These are phyloP conservation scores for Thinocorus orbignyianus DNA, from an alignment of 2,113 vertebrate species.

Conservation along the genomic window DNA sequence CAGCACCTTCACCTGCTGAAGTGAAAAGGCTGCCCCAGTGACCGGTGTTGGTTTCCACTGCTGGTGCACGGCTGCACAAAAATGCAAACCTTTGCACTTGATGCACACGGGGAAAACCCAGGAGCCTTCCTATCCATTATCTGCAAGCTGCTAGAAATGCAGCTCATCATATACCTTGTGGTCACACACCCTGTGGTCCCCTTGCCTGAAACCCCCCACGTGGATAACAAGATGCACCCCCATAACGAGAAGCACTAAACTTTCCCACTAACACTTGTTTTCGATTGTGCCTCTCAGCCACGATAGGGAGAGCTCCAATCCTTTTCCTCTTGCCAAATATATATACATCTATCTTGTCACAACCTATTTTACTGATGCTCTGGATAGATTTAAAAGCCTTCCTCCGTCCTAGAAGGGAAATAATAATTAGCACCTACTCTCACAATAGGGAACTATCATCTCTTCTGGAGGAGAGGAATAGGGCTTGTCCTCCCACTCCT, in stretches of 20 bases:
- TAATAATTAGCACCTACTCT: slow-evolving; percentile 16
- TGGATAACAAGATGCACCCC: background rate
- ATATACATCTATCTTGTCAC: background rate
- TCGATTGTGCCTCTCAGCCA: background rate
- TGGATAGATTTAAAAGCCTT: background rate
- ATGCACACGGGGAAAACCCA: background rate
- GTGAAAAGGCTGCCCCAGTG: slow-evolving; percentile 41
- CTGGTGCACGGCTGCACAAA: background rate
- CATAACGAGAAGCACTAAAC: background rate
- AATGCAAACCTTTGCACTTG: background rate
- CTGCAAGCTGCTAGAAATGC: background rate
- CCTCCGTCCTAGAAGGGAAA: background rate
- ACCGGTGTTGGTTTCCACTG: background rate
- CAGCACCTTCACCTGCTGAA: slow-evolving; percentile 68
- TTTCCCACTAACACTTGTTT: background rate
- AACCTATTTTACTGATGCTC: background rate
- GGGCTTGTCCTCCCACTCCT: slow-evolving; percentile 1
- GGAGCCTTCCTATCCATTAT: background rate
- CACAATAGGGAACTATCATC: background rate
- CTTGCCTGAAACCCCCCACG: background rate
- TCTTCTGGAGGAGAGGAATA: background rate
- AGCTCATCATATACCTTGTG: background rate
- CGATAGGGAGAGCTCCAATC: fast-evolving
- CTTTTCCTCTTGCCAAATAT: background rate
- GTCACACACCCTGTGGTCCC: background rate